Evolutionary conservation across 2,113 vertebrate genomes (phyloP), one percentile per base, ranked within the genome.

Genomic region (Oxyruncus cristatus): DNA sequence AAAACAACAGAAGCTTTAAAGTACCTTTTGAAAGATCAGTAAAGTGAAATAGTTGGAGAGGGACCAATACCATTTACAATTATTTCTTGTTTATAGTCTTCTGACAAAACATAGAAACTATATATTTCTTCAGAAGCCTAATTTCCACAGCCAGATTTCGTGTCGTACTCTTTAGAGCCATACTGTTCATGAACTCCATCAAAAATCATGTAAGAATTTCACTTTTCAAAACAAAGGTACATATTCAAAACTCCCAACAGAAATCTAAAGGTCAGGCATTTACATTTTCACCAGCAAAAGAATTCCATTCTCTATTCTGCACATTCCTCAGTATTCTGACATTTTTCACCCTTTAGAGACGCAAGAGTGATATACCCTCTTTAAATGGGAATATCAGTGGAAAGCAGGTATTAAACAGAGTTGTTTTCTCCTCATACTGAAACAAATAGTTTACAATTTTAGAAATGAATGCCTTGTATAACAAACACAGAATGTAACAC

Each of bases 251-350:
- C 52, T 95, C 84, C 58, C 68, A 72, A 30, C 18, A 71, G 76
- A 84, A 82, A 91, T 41, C 67, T 89, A 89, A 95, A 95, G 84
- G 89, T 91, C 94, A 92, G 17, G 12, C 49, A 76, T 91, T 95
- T 87, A 62, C 37, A 80, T 93, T 82, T 93, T 53, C 66, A 77
- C 32, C 15, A 39, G 39, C 37, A 86, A 85, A 77, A 87, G 33
- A 19, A 27, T 77, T 33, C 41, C 33, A 11, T 27, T 70, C 39
- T 52, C 47, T 56, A 8, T 52, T 88, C 32, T 55, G 42, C 13
- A 22, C 19, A 55, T 77, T 83, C 42, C 65, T 91, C 55, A 33
- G 46, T 63, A 67, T 44, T 76, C 13, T 74, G 70, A 66, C 7
- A 19, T 42, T 70, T 86, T 72, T 70, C 83, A 90, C 30, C 18